A percentile compares a stretch with the other conserved stretches of the same genome.
Evolutionary conservation across 2,113 vertebrate species (phyloP).

Genomic region (Trachemys scripta): DNA sequence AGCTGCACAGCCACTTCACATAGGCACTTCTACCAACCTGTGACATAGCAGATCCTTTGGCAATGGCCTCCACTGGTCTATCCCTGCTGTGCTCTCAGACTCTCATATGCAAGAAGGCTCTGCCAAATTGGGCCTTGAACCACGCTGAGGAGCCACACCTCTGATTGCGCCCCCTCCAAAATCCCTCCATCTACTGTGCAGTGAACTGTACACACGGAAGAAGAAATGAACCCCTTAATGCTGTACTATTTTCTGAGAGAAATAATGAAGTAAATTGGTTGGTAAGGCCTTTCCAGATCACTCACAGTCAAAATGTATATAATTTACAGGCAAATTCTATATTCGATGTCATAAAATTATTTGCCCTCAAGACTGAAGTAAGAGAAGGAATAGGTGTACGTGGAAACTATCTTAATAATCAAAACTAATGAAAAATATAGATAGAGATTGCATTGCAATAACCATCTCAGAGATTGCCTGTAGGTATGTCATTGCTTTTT

Average conservation of each 20-base stretch:
- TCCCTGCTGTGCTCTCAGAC: background rate
- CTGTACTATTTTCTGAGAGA: accelerated
- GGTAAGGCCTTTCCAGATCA: background rate
- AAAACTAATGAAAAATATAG: slow-evolving; percentile 19
- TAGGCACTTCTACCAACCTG: background rate
- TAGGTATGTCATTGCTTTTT: background rate
- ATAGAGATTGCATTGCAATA: slow-evolving; percentile 36
- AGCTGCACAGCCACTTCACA: background rate
- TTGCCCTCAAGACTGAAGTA: background rate
- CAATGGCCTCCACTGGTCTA: background rate
- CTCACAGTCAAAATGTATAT: background rate
- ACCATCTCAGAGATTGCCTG: slow-evolving; percentile 6
- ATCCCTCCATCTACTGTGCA: background rate
- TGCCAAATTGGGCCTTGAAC: background rate
- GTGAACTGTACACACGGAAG: background rate
- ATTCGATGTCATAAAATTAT: background rate
- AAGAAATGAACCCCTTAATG: background rate
- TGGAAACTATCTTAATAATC: background rate
- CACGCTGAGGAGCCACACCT: background rate
- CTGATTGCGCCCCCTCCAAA: accelerated
- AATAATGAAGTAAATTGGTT: background rate
- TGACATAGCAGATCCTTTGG: background rate
- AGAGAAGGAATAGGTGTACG: background rate
- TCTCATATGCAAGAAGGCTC: background rate
- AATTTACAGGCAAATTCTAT: background rate